Conservation (phyloP, 2,797 vertebrate genomes). For the Leptoclinus maculatus region DNA sequence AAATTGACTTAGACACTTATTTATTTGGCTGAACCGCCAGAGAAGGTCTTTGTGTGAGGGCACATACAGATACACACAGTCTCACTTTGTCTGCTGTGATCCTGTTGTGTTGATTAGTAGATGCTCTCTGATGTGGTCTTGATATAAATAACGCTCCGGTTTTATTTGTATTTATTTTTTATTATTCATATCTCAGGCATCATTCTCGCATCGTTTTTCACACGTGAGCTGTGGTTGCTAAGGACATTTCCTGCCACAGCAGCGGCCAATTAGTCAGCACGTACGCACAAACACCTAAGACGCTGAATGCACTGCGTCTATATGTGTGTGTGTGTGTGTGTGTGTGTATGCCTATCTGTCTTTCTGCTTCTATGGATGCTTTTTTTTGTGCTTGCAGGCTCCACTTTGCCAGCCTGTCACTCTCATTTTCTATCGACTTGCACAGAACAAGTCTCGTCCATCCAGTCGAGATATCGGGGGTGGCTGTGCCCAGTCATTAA, state of each 20-base stretch:
- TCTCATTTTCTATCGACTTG: neutral
- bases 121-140: conserved; percentile 2
- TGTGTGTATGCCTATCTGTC: neutral
- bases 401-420: conserved; percentile 1
- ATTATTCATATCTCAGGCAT: conserved; percentile 7
- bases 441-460: conserved; percentile 3
- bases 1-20: neutral
- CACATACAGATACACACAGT: neutral
- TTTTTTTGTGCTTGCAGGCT: neutral
- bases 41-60: conserved; percentile 12
- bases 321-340: neutral
- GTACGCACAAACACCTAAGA: conserved; percentile 15
- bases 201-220: conserved; percentile 26
- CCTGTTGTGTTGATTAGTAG: neutral
- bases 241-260: conserved; percentile 24
- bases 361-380: neutral
- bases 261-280: conserved; percentile 43
- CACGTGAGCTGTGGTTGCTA: conserved; percentile 26
- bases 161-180: neutral
- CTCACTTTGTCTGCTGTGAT: neutral
- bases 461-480: conserved; percentile 1
- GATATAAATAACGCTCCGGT: conserved; percentile 25
- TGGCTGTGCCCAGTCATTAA: conserved; percentile 19
- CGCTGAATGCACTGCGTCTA: neutral
- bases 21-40: conserved; percentile 7